These are phyloP conservation scores for Xenentodon cancila DNA, from an alignment of 2,797 vertebrate species.

Conservation along the genomic window DNA sequence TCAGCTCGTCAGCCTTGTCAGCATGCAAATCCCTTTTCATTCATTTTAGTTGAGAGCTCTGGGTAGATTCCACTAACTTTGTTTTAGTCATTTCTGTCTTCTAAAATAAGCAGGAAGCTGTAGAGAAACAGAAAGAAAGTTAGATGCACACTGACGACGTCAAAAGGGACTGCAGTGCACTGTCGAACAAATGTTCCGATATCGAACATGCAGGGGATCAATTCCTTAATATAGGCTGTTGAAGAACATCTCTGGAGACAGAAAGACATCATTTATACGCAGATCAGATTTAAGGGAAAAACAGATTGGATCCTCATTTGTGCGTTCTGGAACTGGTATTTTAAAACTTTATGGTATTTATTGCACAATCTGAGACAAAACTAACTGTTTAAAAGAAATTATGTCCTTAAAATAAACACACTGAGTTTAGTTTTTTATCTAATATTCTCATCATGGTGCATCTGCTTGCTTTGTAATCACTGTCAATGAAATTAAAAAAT, in stretches of 20 bases:
- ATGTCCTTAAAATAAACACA: neutral
- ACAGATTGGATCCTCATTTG: no score
- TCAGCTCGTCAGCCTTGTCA: neutral
- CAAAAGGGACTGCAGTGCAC: neutral
- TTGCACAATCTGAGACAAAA: no score
- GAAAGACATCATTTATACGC: no score
- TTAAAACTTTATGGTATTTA: no score
- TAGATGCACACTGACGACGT: neutral
- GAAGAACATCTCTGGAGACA: no score
- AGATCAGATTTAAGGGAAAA: no score
- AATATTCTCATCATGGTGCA: neutral
- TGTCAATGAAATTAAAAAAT: conserved; percentile 4
- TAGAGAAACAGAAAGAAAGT: neutral
- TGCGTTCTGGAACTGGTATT: no score
- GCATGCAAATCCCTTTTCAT: neutral
- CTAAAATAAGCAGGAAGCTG: neutral
- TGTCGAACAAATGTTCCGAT: neutral
- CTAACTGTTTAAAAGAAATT: neutral
- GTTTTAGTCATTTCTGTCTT: neutral
- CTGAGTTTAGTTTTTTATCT: no score
- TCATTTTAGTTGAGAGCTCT: neutral
- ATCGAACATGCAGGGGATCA: neutral
- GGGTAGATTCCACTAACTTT: neutral
- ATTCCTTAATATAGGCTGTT: neutral
- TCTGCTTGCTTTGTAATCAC: neutral